Conservation (phyloP, 2,113 vertebrate genomes). For the Vimba vimba region DNA sequence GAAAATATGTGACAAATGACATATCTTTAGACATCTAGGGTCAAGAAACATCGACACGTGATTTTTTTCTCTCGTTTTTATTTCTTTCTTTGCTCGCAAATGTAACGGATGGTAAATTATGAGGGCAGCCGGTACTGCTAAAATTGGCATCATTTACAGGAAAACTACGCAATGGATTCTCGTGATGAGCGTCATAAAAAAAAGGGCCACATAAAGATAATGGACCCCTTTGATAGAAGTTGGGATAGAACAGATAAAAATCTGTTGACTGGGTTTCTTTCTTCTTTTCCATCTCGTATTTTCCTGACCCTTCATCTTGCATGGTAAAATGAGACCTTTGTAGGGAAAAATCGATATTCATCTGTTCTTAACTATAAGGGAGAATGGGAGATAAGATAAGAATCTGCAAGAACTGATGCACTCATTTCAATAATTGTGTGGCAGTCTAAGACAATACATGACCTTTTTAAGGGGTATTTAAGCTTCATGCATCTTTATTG, state of each 20-base stretch:
- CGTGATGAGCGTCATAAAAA: slow-evolving; percentile 5
- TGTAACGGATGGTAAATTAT: slow-evolving; percentile 56
- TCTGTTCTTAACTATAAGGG: slow-evolving; percentile 44
- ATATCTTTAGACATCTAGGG: slow-evolving; percentile 33
- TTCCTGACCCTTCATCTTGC: slow-evolving; percentile 31
- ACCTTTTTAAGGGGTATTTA: slow-evolving; percentile 10
- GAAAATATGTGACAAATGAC: slow-evolving; percentile 48
- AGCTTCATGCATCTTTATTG: not conserved
- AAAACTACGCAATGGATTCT: slow-evolving; percentile 54
- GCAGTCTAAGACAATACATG: slow-evolving; percentile 17
- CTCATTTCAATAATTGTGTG: slow-evolving; percentile 38
- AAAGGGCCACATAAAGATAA: not conserved
- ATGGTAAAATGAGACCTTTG: slow-evolving; percentile 48
- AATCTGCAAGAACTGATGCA: slow-evolving; percentile 27
- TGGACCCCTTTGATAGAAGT: not conserved
- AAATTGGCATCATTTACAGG: slow-evolving; percentile 52
- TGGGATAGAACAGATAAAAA: slow-evolving; percentile 26
- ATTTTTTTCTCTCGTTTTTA: not conserved
- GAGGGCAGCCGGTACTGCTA: slow-evolving; percentile 29
- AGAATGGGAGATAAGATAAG: slow-evolving; percentile 24
- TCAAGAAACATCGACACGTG: not conserved
- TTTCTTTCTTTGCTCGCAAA: not conserved
- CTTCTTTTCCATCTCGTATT: slow-evolving; percentile 27
- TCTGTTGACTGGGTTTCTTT: slow-evolving; percentile 26
- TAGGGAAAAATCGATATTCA: slow-evolving; percentile 38